phyloP scores from a whole-genome alignment of 2,888 invertebrate species.

The Agrochola circellaris region DNA sequence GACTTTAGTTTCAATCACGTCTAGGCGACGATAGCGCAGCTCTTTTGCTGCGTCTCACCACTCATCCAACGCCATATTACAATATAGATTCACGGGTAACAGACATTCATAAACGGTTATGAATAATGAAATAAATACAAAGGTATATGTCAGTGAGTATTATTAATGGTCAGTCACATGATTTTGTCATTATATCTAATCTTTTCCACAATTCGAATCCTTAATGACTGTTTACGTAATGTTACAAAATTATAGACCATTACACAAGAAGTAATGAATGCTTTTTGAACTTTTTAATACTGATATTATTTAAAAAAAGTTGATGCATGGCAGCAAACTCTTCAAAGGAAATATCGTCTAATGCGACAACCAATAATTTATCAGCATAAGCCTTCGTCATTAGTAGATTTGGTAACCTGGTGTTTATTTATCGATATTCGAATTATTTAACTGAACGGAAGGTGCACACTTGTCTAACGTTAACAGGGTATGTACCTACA shows the following conservation, averaged over 20 bases:
- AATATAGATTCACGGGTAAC: background rate
- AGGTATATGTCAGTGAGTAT: background rate
- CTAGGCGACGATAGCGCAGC: background rate
- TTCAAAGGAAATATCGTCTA: background rate
- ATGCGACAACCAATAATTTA: too few species aligned
- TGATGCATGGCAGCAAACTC: background rate
- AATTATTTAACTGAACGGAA: slow-evolving; percentile 6
- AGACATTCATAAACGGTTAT: background rate
- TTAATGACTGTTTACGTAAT: background rate
- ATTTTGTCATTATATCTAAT: background rate
- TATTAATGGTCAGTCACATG: background rate
- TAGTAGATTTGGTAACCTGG: too few species aligned
- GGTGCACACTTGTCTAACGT: background rate
- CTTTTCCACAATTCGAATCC: background rate
- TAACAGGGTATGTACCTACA: too few species aligned
- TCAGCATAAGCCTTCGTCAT: background rate
- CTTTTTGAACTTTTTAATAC: background rate
- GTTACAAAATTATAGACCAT: background rate
- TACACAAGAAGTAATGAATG: background rate
- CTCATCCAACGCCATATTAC: too few species aligned
- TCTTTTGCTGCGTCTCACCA: background rate
- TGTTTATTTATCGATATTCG: background rate
- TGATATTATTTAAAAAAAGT: background rate
- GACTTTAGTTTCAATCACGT: background rate
- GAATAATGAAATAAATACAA: background rate